A percentile compares a stretch with the other conserved stretches of the same genome.
phyloP scores from a whole-genome alignment of 2,797 vertebrate genomes.

The Siniperca obscura region DNA sequence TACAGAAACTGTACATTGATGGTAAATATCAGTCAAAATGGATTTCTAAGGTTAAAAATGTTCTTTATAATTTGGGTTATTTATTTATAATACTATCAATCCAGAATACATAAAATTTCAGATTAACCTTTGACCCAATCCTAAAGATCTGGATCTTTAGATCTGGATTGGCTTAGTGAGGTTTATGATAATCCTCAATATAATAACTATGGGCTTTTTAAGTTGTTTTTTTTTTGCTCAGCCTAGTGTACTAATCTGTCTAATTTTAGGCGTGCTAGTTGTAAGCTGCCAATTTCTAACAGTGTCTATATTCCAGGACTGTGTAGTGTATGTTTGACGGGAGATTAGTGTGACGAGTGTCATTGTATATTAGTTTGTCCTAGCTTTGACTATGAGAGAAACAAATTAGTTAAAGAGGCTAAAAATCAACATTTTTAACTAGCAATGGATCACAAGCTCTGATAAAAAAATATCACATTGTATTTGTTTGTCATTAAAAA shows the following conservation, averaged over 20 bases:
- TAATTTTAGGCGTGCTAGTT: background rate
- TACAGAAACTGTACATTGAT: background rate
- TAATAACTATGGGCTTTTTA: background rate
- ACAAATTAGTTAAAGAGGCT: background rate
- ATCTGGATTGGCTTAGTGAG: background rate
- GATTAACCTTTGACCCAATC: background rate
- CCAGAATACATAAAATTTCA: background rate
- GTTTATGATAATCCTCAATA: background rate
- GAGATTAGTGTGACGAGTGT: background rate
- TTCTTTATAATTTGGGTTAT: background rate
- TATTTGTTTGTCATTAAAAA: background rate
- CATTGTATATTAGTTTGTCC: background rate
- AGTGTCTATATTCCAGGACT: background rate
- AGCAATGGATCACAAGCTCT: background rate
- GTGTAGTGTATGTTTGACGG: background rate
- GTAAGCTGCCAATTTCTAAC: background rate
- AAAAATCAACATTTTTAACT: background rate
- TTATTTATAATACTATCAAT: background rate
- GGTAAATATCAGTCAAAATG: background rate
- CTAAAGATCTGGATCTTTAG: background rate
- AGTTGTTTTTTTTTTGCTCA: too few relatives aligned
- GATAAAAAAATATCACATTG: background rate
- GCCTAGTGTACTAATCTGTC: background rate
- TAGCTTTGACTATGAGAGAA: background rate
- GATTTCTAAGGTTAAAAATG: background rate